phyloP scores from a whole-genome alignment of 2,797 vertebrate species.

The Anguilla obscura region DNA sequence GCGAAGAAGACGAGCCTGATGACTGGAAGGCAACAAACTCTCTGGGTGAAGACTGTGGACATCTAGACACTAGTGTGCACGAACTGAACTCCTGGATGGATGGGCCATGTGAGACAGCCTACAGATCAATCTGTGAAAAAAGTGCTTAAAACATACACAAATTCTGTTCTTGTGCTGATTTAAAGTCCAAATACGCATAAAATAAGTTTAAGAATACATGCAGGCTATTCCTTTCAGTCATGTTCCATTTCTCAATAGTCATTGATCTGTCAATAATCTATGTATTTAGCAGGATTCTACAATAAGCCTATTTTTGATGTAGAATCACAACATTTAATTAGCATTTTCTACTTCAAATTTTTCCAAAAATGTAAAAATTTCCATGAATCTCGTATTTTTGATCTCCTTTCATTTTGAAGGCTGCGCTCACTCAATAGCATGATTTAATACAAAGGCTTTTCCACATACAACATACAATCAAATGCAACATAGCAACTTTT shows the following conservation, averaged over 20 bases:
- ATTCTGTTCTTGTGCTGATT: not conserved
- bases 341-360: not conserved
- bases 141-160: slow-evolving; percentile 28
- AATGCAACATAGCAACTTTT: too few species aligned
- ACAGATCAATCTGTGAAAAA: slow-evolving; percentile 60
- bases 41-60: slow-evolving; percentile 58
- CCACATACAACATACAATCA: too few species aligned
- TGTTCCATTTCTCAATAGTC: not conserved
- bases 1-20: slow-evolving; percentile 45
- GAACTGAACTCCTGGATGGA: slow-evolving; percentile 55
- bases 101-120: slow-evolving; percentile 45
- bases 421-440: not conserved
- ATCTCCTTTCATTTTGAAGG: not conserved
- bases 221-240: not conserved
- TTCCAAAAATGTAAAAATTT: not conserved
- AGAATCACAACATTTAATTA: not conserved
- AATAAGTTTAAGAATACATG: not conserved
- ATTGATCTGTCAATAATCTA: not conserved
- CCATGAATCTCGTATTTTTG: not conserved
- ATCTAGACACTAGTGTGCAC: slow-evolving; percentile 43
- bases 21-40: slow-evolving; percentile 53
- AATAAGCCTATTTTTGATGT: not conserved
- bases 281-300: too few species aligned
- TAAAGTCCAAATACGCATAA: not conserved
- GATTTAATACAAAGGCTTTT: not conserved